phyloP scores from a whole-genome alignment of 2,888 invertebrate species.

The Phortica magna region DNA sequence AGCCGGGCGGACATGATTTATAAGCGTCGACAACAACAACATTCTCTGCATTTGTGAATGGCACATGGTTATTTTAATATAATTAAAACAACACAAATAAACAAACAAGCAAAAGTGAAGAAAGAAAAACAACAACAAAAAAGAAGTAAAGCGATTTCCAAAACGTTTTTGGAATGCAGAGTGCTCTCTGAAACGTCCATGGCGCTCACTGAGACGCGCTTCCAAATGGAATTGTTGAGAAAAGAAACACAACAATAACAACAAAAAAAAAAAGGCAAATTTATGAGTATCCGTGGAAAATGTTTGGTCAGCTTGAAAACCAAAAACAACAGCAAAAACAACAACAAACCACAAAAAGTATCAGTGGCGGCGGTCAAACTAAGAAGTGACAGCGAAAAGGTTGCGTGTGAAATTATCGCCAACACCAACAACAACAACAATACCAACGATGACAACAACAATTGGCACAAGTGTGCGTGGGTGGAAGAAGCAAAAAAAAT shows the following conservation, averaged over 20 bases:
- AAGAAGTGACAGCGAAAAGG: neutral
- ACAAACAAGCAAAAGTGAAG: neutral
- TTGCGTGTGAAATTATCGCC: neutral
- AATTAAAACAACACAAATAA: neutral
- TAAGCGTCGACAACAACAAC: neutral
- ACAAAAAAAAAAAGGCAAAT: conserved; percentile 42
- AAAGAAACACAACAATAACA: conserved; percentile 52
- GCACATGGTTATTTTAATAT: neutral
- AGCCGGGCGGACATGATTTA: too few relatives aligned
- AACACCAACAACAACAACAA: too few relatives aligned
- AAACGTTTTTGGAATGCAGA: conserved; percentile 6
- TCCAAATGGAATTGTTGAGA: conserved; percentile 37
- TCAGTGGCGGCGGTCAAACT: too few relatives aligned
- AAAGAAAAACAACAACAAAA: conserved; percentile 1
- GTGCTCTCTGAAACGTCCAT: neutral
- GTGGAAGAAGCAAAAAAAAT: too few relatives aligned
- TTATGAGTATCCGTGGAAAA: conserved; percentile 66
- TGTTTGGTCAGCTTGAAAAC: conserved; percentile 43
- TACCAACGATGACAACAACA: too few relatives aligned
- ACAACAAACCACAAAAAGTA: neutral
- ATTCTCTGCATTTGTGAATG: neutral
- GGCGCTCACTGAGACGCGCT: conserved; percentile 37
- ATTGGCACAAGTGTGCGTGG: too few relatives aligned
- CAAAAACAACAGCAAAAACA: conserved; percentile 38
- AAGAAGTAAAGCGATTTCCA: neutral